A percentile compares a stretch with the other conserved stretches of the same genome.
These are phyloP conservation scores for Callyntrura guangdongensis DNA, from an alignment of 2,888 invertebrate genomes.

Conservation along the genomic window DNA sequence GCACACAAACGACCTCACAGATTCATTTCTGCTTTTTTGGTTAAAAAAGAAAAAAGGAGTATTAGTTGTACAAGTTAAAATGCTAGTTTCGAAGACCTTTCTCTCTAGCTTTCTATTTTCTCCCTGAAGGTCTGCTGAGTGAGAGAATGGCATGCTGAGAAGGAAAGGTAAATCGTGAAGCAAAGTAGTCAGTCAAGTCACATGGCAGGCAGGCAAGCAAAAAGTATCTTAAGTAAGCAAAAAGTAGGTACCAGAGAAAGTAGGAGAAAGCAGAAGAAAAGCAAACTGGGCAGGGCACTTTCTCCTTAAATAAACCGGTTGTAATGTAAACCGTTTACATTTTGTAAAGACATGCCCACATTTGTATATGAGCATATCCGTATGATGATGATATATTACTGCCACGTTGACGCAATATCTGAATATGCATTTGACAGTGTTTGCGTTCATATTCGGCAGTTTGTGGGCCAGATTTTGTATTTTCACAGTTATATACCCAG, in stretches of 20 bases:
- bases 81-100: neutral
- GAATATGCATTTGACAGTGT: neutral
- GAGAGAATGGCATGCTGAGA: neutral
- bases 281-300: neutral
- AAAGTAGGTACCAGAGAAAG: neutral
- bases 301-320: neutral
- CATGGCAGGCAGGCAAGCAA: conserved; percentile 54
- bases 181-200: conserved; percentile 63
- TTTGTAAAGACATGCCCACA: neutral
- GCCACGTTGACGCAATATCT: neutral
- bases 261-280: conserved; percentile 21
- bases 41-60: neutral
- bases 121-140: neutral
- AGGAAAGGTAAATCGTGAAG: conserved; percentile 57
- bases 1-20: neutral
- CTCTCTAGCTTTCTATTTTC: neutral
- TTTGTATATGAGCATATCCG: neutral
- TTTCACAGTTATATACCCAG: neutral
- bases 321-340: conserved; percentile 31
- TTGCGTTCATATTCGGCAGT: neutral
- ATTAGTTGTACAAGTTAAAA: neutral
- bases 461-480: neutral
- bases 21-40: neutral
- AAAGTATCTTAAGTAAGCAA: conserved; percentile 39
- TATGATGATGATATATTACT: neutral